Percentiles rank a stretch among this genome's conserved stretches.
Conservation (phyloP, 2,888 invertebrate species). For the Protophormia terraenovae region DNA sequence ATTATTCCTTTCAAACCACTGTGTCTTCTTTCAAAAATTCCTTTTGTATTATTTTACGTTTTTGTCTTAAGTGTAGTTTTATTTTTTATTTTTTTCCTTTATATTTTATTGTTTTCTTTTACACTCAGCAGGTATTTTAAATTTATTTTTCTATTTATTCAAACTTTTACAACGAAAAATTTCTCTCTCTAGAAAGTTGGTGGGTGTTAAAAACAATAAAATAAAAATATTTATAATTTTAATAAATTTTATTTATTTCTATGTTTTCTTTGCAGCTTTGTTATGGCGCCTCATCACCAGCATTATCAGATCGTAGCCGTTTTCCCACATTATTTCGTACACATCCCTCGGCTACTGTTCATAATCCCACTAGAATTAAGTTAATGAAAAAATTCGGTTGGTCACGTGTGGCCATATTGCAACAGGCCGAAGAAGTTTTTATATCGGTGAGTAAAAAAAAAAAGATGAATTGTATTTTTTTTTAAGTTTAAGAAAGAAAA, state of each 20-base stretch:
- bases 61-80: neutral
- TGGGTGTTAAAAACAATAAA: neutral
- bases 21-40: neutral
- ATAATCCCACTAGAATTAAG: constrained; percentile 98
- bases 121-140: neutral
- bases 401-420: constrained; percentile 98
- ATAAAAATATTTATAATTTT: neutral
- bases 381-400: constrained; percentile 98
- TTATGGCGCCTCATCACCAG: constrained; percentile 99
- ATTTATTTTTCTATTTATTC: constrained; percentile 32
- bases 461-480: neutral
- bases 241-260: neutral
- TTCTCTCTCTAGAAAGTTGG: neutral
- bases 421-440: constrained; percentile 99
- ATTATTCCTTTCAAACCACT: neutral
- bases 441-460: constrained; percentile 87
- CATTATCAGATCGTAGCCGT: constrained; percentile 96
- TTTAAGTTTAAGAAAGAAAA: neutral
- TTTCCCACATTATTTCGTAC: constrained; percentile 99
- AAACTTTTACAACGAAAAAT: neutral
- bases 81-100: neutral
- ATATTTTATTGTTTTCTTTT: constrained; percentile 1
- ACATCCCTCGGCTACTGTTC: constrained; percentile 99
- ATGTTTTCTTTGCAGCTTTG: constrained; percentile 87
- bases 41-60: neutral